Evolutionary conservation across 1,140 invertebrate genomes (phyloP).

Genomic region (Acromyrmex charruanus): DNA sequence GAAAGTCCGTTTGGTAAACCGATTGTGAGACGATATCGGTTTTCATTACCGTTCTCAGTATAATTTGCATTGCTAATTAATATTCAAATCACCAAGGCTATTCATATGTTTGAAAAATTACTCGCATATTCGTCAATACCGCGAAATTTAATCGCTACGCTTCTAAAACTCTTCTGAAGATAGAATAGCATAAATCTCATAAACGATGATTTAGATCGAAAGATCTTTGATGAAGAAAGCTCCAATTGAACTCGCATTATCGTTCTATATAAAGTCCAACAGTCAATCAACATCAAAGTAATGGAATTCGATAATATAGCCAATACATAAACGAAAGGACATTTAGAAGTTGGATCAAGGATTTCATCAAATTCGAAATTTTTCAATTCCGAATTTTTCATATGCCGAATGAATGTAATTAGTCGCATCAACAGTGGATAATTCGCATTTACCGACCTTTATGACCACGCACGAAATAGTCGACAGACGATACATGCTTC

Average conservation of each 20-base stretch:
- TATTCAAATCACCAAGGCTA: background rate
- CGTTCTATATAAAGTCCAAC: background rate
- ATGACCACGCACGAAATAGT: background rate
- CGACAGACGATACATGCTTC: conserved; percentile 63
- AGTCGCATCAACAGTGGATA: conserved; percentile 19
- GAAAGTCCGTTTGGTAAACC: conserved; percentile 17
- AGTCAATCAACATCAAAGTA: conserved; percentile 7
- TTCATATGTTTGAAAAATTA: background rate
- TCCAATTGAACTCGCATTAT: background rate
- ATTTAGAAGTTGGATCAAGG: background rate
- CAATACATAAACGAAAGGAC: background rate
- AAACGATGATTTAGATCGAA: background rate
- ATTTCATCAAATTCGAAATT: background rate
- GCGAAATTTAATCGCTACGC: background rate
- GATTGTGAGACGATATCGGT: background rate
- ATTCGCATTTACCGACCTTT: conserved; percentile 51
- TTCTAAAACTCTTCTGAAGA: background rate
- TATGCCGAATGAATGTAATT: background rate
- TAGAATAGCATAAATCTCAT: background rate
- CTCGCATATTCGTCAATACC: background rate
- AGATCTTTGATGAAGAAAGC: background rate
- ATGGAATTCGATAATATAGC: background rate
- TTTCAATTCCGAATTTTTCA: background rate
- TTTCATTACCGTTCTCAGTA: background rate
- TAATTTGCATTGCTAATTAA: conserved; percentile 32